These are phyloP conservation scores for Eleginops maclovinus DNA, from an alignment of 2,113 vertebrate genomes.

Conservation along the genomic window DNA sequence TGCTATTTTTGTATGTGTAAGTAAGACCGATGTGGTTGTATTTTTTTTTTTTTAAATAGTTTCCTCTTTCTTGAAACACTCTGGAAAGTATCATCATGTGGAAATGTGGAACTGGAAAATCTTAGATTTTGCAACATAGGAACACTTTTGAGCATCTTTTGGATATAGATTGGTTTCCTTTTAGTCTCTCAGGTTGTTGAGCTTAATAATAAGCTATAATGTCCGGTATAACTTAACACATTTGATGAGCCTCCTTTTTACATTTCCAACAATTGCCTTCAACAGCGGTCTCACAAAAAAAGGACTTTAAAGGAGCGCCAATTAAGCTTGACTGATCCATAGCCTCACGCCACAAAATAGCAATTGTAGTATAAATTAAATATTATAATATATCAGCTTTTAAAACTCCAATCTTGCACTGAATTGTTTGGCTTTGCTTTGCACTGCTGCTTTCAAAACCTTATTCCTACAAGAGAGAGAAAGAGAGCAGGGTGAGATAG, in stretches of 20 bases:
- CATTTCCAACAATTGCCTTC: neutral
- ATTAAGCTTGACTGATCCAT: neutral
- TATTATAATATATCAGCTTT: no score
- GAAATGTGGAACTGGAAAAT: conserved; percentile 43
- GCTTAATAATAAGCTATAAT: neutral
- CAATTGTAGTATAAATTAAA: no score
- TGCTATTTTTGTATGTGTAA: neutral
- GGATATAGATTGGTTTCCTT: neutral
- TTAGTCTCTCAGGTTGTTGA: neutral
- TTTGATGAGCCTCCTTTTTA: neutral
- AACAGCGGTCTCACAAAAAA: neutral
- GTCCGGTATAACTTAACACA: neutral
- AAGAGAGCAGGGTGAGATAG: no score
- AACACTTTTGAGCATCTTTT: neutral
- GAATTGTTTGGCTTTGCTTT: neutral
- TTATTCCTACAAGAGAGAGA: no score
- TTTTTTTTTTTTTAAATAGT: neutral
- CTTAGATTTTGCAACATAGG: neutral
- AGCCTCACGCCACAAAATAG: neutral
- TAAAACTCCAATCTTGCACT: no score
- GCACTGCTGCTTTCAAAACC: neutral
- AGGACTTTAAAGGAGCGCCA: no score
- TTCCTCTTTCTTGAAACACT: conserved; percentile 52
- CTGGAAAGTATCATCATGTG: neutral
- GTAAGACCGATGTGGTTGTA: neutral